phyloP scores from a whole-genome alignment of 2,888 invertebrate species.

The Amphimallon solstitiale region DNA sequence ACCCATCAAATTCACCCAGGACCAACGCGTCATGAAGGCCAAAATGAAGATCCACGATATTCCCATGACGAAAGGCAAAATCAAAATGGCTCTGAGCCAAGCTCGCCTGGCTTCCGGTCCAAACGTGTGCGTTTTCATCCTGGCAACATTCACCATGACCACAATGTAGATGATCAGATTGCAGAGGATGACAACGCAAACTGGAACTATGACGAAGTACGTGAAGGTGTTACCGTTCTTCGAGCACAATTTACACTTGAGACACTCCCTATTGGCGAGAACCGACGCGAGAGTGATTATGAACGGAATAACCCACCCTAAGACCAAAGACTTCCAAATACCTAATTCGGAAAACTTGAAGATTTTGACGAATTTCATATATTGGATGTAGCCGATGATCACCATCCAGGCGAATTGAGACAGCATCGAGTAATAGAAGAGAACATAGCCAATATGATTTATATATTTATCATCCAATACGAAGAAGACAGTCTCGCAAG shows the following conservation, averaged over 20 bases:
- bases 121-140: too few species aligned
- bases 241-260: slow-evolving; percentile 14
- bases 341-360: not conserved
- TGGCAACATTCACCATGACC: too few species aligned
- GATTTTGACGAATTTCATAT: slow-evolving; percentile 30
- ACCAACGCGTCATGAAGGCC: too few species aligned
- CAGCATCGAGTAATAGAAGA: slow-evolving; percentile 23
- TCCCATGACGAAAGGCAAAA: too few species aligned
- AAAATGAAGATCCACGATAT: too few species aligned
- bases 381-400: slow-evolving; percentile 27
- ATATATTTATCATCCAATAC: too few species aligned
- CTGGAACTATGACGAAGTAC: slow-evolving; percentile 15
- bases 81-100: too few species aligned
- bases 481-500: slow-evolving; percentile 6
- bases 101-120: too few species aligned
- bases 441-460: not conserved
- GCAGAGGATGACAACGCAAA: slow-evolving; percentile 7
- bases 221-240: not conserved
- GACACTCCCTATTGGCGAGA: not conserved
- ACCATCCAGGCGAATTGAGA: slow-evolving; percentile 35
- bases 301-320: slow-evolving; percentile 25
- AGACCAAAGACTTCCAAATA: slow-evolving; percentile 4
- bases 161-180: slow-evolving; percentile 21
- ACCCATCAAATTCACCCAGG: too few species aligned
- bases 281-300: not conserved